Conservation (phyloP, 2,888 invertebrate species). For the Cyclophora albipunctata region DNA sequence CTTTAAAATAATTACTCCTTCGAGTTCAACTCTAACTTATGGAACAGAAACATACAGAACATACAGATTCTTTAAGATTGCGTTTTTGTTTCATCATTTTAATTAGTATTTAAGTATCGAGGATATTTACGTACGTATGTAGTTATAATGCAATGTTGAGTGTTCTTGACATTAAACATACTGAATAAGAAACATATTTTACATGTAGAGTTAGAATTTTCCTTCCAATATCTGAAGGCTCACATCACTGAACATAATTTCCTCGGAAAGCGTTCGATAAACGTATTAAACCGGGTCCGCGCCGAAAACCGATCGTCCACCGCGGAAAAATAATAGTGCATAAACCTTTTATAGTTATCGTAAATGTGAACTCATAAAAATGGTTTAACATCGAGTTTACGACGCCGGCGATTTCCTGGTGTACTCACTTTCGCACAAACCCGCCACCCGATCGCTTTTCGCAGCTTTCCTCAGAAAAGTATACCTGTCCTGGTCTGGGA, state of each 20-base stretch:
- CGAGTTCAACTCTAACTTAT: too few relatives aligned
- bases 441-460: slow-evolving; percentile 49
- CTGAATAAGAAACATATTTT: too few relatives aligned
- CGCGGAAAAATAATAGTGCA: slow-evolving; percentile 35
- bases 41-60: too few relatives aligned
- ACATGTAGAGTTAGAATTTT: too few relatives aligned
- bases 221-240: too few relatives aligned
- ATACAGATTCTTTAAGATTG: too few relatives aligned
- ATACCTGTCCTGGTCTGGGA: slow-evolving; percentile 40
- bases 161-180: too few relatives aligned
- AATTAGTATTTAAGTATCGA: too few relatives aligned
- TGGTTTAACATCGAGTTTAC: slow-evolving; percentile 49
- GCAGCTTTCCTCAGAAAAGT: slow-evolving; percentile 59
- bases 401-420: slow-evolving; percentile 59
- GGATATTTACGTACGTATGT: too few relatives aligned
- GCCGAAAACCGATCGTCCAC: slow-evolving; percentile 12
- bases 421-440: slow-evolving; percentile 55
- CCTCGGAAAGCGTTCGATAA: slow-evolving; percentile 28
- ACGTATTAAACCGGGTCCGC: slow-evolving; percentile 1
- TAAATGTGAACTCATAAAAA: slow-evolving; percentile 60
- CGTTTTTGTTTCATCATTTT: too few relatives aligned
- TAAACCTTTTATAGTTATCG: slow-evolving; percentile 50
- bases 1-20: slow-evolving; percentile 5
- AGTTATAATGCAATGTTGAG: too few relatives aligned
- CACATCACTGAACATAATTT: neutral